Evolutionary conservation across 2,888 invertebrate species (phyloP).

Genomic region (Tanytarsus gracilentus): DNA sequence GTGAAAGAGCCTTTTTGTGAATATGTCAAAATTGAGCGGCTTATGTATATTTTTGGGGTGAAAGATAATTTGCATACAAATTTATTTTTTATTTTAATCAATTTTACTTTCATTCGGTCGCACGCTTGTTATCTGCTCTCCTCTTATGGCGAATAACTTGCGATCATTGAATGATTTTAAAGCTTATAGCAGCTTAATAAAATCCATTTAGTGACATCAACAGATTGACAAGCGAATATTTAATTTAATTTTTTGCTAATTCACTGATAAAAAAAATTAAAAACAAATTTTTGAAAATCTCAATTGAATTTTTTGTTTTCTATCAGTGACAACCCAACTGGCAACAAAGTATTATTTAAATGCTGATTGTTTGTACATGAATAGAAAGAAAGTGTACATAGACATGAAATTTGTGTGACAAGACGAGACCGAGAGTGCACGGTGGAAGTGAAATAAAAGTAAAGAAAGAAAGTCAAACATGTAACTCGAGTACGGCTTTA

Average conservation of each 20-base stretch:
- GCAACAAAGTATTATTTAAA: no score
- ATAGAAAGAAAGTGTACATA: neutral
- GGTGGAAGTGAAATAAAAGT: neutral
- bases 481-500: neutral
- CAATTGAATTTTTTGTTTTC: no score
- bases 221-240: no score
- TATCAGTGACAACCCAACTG: no score
- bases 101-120: conserved; percentile 17
- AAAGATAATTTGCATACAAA: conserved; percentile 24
- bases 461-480: neutral
- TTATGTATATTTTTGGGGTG: neutral
- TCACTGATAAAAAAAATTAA: no score
- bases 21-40: neutral
- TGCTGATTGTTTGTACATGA: neutral
- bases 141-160: no score
- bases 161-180: no score
- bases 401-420: neutral
- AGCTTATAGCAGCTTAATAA: no score
- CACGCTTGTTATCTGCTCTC: neutral
- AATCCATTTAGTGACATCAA: no score
- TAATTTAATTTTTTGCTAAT: no score
- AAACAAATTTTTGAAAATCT: no score
- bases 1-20: neutral
- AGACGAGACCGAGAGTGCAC: neutral
- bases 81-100: conserved; percentile 24